A percentile compares a stretch with the other conserved stretches of the same genome.
Evolutionary conservation across 2,888 invertebrate genomes (phyloP).

Genomic region (Ceriagrion tenellum): DNA sequence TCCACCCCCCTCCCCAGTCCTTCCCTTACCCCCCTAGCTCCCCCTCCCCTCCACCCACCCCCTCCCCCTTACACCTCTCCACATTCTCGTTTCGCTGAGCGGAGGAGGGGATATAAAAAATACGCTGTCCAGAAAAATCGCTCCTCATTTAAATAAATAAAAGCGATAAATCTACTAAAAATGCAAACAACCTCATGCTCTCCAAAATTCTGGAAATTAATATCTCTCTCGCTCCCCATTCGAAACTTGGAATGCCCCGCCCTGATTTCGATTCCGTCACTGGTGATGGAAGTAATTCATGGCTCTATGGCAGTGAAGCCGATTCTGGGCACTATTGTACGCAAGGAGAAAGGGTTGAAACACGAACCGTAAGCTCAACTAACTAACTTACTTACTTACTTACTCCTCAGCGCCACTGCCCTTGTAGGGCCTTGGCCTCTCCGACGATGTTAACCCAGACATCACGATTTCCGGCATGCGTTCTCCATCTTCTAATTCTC

Average conservation of each 20-base stretch:
- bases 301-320: not conserved
- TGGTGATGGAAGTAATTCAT: conserved; percentile 12
- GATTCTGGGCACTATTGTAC: not conserved
- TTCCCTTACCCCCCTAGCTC: too few species aligned
- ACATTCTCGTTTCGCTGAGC: not conserved
- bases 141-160: conserved; percentile 33
- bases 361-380: too few species aligned
- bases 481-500: too few species aligned
- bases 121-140: not conserved
- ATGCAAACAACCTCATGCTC: conserved; percentile 32
- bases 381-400: too few species aligned
- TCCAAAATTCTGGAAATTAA: not conserved
- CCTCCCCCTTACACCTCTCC: not conserved
- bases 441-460: too few species aligned
- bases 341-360: not conserved
- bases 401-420: too few species aligned
- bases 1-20: too few species aligned
- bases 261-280: not conserved
- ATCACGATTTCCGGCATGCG: too few species aligned
- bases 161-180: conserved; percentile 2
- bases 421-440: too few species aligned
- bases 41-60: too few species aligned
- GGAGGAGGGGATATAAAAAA: not conserved
- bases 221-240: not conserved
- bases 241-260: too few species aligned